Evolutionary conservation across 2,888 invertebrate genomes (phyloP), one percentile per base, ranked within the genome.

Genomic region (Eurois occulta): DNA sequence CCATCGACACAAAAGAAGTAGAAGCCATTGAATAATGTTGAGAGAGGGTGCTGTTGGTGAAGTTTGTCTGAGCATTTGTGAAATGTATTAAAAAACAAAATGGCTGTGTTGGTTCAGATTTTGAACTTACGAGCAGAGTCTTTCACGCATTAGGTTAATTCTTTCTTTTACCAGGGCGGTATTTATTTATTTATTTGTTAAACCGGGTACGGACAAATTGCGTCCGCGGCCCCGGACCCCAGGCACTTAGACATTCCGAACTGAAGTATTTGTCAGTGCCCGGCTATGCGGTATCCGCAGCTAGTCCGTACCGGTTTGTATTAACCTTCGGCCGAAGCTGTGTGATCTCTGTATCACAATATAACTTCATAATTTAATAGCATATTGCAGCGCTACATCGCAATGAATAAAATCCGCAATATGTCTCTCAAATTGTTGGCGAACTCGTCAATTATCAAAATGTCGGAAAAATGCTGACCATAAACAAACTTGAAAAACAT

Each of bases 401-500:
- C 32, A 58, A 48, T 62, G 46, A 18, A 41, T 58, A 60, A 41
- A 41, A 32, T 16, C 11, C 10, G 21, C 46, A 41, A 65, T 41
- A 8, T 10, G n/a, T 58, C 65, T 58, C 62, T 35, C 13, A 68
- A 48, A 62, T 16, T 58, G 16, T 58, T n/a, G 16, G 2, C 16
- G 4, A 58, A 41, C 41, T 68, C 38, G 24, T 58, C 35, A 10
- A 21, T 7, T 35, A 48, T 65, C 24, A 43, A 65, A 65, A 68
- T 16, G 18, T 41, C 24, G 35, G 58, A 24, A 74, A 80, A 73
- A 28, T 24, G 32, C 43, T 67, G 2, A 4, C 38, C 35, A 38
- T 65, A 52, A 32, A 79, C 35, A 32, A 80, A 80, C 18, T 64
- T 66, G 52, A 48, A 66, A 68, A 69, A 60, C n/a, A 60, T 58